A percentile compares a stretch with the other conserved stretches of the same genome.
Evolutionary conservation across 2,113 vertebrate genomes (phyloP).

Genomic region (Heterochromis multidens): DNA sequence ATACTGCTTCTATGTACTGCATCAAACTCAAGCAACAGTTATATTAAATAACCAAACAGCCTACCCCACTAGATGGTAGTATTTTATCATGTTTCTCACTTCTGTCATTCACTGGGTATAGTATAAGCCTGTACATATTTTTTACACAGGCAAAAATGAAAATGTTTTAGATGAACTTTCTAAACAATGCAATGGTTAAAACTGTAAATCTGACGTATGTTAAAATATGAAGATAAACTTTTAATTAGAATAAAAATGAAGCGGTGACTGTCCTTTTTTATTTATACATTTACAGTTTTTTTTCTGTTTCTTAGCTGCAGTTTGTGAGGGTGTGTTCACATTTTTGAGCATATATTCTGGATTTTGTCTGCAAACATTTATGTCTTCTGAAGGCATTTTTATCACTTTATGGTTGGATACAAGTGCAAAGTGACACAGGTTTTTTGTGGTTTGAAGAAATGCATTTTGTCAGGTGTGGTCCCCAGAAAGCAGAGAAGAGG

Average conservation of each 20-base stretch:
- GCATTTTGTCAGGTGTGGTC: constrained; percentile 38
- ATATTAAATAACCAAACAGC: neutral
- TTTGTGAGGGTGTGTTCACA: neutral
- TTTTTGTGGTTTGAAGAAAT: neutral
- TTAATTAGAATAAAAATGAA: neutral
- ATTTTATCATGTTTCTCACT: neutral
- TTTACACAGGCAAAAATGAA: neutral
- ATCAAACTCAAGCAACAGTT: neutral
- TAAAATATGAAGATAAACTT: neutral
- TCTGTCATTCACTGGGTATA: neutral
- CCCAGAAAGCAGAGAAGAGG: neutral
- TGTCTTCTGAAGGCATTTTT: neutral
- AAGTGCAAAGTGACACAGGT: neutral
- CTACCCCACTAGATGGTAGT: neutral
- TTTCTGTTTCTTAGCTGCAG: too few relatives aligned
- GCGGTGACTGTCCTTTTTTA: neutral
- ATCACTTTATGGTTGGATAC: neutral
- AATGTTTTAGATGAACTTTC: neutral
- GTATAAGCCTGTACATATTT: neutral
- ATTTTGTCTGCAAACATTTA: neutral
- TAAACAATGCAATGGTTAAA: neutral
- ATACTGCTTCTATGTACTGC: neutral
- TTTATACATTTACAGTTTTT: too few relatives aligned
- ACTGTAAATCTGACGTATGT: neutral
- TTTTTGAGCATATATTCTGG: neutral